phyloP scores from a whole-genome alignment of 2,113 vertebrate species.

The Chaetura pelagica region DNA sequence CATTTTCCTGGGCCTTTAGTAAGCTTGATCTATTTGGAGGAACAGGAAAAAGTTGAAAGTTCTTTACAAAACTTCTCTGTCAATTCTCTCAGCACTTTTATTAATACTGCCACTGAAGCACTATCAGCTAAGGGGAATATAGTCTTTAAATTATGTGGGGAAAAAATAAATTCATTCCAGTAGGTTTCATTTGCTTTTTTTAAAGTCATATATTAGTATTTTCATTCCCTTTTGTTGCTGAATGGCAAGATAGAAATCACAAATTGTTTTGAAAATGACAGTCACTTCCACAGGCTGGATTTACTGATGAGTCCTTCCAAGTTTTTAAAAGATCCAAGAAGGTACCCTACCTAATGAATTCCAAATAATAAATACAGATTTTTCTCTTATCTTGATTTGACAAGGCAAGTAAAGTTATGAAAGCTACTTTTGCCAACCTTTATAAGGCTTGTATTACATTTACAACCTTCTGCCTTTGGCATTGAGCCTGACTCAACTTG shows the following conservation, averaged over 20 bases:
- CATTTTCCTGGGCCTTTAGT: not conserved
- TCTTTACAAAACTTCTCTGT: not conserved
- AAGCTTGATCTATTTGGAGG: not conserved
- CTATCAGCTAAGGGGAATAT: not conserved
- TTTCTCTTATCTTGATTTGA: not conserved
- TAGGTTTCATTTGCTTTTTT: not conserved
- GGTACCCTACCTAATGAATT: not conserved
- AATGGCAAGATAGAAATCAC: not conserved
- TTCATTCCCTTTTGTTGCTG: not conserved
- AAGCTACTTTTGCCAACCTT: not conserved
- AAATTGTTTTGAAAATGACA: not conserved
- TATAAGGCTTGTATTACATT: not conserved
- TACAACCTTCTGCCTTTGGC: not conserved
- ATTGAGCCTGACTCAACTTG: not conserved
- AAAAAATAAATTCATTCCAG: not conserved
- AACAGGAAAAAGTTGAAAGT: not conserved
- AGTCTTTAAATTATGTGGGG: not conserved
- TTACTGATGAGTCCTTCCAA: not conserved
- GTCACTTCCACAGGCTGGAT: not conserved
- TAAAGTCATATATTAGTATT: not conserved
- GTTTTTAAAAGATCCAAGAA: not conserved
- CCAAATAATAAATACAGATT: not conserved
- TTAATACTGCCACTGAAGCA: not conserved
- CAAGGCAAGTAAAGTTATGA: not conserved
- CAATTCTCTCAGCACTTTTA: not conserved